Evolutionary conservation across 1,140 invertebrate genomes (phyloP).

Genomic region (Chlorops oryzae): DNA sequence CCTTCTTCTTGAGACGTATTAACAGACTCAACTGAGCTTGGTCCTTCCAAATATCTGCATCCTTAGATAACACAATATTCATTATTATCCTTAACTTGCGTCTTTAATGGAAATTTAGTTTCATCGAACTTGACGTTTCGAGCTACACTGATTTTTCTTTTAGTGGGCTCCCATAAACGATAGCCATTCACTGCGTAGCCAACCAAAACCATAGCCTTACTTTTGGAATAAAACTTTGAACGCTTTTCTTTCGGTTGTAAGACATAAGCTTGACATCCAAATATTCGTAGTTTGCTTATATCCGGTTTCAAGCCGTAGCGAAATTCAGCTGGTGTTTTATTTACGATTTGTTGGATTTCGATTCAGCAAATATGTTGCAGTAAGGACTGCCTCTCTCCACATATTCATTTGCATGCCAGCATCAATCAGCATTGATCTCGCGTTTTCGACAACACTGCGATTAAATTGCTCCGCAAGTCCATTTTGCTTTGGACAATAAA

Average conservation of each 20-base stretch:
- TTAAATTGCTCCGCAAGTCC: conserved; percentile 46
- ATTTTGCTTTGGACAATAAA: conserved; percentile 34
- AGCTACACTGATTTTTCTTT: neutral
- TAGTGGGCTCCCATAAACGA: conserved; percentile 20
- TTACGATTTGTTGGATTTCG: conserved; percentile 27
- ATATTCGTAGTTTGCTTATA: conserved; percentile 23
- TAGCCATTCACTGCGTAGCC: conserved; percentile 26
- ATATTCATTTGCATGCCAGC: conserved; percentile 27
- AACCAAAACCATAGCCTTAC: conserved; percentile 15
- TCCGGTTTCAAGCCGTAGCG: conserved; percentile 29
- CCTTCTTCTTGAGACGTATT: neutral
- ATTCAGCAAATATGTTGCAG: conserved; percentile 48
- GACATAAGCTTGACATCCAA: conserved; percentile 22
- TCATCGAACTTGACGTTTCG: conserved; percentile 13
- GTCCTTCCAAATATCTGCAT: too few relatives aligned
- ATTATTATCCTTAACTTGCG: neutral
- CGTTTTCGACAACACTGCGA: conserved; percentile 42
- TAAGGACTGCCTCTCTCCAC: conserved; percentile 48
- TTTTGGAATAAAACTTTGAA: conserved; percentile 7
- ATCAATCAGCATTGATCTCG: conserved; percentile 41
- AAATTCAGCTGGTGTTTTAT: conserved; percentile 29
- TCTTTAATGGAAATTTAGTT: neutral
- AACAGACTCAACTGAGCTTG: neutral
- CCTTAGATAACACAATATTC: neutral
- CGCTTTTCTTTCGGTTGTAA: conserved; percentile 1